Conservation (phyloP, 1,140 invertebrate species). For the Drosophila triauraria region DNA sequence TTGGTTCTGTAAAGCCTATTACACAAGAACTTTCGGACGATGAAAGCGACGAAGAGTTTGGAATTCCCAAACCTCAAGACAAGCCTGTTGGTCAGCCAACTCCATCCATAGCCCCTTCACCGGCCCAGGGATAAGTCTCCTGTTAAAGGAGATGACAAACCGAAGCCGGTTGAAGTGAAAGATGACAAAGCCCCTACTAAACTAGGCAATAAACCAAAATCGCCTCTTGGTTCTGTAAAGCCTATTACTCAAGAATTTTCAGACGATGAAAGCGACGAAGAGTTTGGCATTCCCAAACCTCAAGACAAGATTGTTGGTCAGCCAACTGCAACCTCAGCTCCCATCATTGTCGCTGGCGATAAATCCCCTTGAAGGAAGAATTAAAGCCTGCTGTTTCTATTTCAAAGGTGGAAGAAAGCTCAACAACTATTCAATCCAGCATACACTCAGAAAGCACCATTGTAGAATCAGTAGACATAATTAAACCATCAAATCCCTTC, state of each 20-base stretch:
- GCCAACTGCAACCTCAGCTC: not conserved
- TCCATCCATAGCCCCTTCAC: not conserved
- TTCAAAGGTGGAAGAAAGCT: constrained; percentile 9
- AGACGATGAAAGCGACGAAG: constrained; percentile 14
- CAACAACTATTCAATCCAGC: not conserved
- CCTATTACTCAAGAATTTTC: not conserved
- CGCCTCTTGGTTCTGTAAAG: no score
- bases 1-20: no score
- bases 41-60: constrained; percentile 9
- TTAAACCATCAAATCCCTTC: not conserved
- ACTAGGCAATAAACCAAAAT: not conserved
- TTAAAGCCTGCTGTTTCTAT: not conserved
- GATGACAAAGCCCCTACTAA: constrained; percentile 2
- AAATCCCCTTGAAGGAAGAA: not conserved
- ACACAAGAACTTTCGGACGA: constrained; percentile 4
- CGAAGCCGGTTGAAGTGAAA: not conserved
- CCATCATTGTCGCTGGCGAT: no score
- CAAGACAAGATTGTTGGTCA: not conserved
- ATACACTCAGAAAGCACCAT: not conserved
- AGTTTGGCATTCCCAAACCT: constrained; percentile 1
- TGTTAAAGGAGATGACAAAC: no score
- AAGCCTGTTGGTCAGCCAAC: no score
- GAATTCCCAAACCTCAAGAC: not conserved
- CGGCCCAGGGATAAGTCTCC: no score
- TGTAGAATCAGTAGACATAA: not conserved